Evolutionary conservation across 2,888 invertebrate genomes (phyloP).

Genomic region (Theodoxus fluviatilis): DNA sequence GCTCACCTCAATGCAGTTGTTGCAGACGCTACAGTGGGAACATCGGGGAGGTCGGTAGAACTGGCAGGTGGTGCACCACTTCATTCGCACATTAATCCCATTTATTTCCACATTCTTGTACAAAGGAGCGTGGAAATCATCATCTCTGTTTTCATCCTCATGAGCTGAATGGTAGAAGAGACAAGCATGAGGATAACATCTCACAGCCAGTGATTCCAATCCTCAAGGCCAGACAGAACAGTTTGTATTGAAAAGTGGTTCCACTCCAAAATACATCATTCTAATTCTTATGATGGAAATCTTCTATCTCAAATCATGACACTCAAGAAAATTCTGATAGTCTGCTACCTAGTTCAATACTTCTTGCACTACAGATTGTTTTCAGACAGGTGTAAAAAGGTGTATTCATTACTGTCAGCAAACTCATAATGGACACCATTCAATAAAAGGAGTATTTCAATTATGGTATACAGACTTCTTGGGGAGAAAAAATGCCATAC

Average conservation of each 20-base stretch:
- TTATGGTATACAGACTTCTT: too few species aligned
- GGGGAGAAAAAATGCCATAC: slow-evolving; percentile 69
- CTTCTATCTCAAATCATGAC: too few species aligned
- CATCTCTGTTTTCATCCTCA: slow-evolving; percentile 74
- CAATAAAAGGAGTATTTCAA: too few species aligned
- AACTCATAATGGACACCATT: too few species aligned
- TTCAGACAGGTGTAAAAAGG: too few species aligned
- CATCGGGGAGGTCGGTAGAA: slow-evolving; percentile 99
- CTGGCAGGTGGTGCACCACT: slow-evolving; percentile 99
- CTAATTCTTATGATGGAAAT: too few species aligned
- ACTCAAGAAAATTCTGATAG: too few species aligned
- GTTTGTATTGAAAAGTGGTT: too few species aligned
- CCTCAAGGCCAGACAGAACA: background rate
- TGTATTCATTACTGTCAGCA: too few species aligned
- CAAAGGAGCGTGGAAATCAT: slow-evolving; percentile 90
- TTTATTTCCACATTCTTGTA: slow-evolving; percentile 98
- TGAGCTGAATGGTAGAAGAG: slow-evolving; percentile 47
- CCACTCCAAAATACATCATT: too few species aligned
- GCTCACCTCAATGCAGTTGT: slow-evolving; percentile 80
- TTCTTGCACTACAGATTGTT: too few species aligned
- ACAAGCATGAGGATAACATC: background rate
- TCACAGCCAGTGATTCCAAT: background rate
- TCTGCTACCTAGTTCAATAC: too few species aligned
- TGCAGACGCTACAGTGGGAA: slow-evolving; percentile 98
- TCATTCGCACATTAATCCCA: slow-evolving; percentile 98